Conservation (phyloP, 2,888 invertebrate species). For the Watsonalla binaria region DNA sequence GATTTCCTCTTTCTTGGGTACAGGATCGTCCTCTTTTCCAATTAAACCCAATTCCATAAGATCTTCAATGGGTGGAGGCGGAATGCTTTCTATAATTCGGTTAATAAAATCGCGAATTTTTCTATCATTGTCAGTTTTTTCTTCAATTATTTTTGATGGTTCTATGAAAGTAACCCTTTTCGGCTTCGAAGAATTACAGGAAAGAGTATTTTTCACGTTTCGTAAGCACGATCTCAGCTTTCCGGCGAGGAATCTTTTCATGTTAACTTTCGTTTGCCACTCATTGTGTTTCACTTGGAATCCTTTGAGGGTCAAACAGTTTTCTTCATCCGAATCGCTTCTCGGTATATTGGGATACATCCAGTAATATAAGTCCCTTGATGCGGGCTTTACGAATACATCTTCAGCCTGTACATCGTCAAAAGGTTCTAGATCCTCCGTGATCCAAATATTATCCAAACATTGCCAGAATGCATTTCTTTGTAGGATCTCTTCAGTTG, state of each 20-base stretch:
- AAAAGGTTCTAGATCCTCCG: slow-evolving; percentile 66
- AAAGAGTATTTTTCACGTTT: slow-evolving; percentile 7
- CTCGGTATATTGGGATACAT: slow-evolving; percentile 65
- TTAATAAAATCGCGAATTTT: slow-evolving; percentile 51
- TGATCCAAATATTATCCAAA: slow-evolving; percentile 60
- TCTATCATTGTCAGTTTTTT: slow-evolving; percentile 34
- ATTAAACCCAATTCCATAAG: background rate
- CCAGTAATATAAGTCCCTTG: slow-evolving; percentile 62
- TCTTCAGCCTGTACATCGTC: slow-evolving; percentile 62
- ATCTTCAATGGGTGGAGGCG: slow-evolving; percentile 52
- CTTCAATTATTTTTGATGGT: background rate
- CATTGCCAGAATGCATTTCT: slow-evolving; percentile 64
- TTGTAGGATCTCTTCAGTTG: slow-evolving; percentile 65
- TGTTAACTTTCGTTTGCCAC: slow-evolving; percentile 58
- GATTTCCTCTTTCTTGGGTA: background rate
- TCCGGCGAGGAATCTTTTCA: slow-evolving; percentile 43
- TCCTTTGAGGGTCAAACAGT: slow-evolving; percentile 52
- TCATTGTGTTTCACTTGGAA: slow-evolving; percentile 56
- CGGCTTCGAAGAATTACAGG: background rate
- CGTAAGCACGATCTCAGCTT: slow-evolving; percentile 34
- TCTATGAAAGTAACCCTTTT: background rate
- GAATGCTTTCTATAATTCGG: slow-evolving; percentile 50
- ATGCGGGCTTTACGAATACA: slow-evolving; percentile 52
- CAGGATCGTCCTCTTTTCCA: background rate
- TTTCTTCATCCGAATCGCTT: slow-evolving; percentile 71